A percentile compares a stretch with the other conserved stretches of the same genome.
phyloP scores from a whole-genome alignment of 2,797 vertebrate species.

The Mionectes olivaceus region DNA sequence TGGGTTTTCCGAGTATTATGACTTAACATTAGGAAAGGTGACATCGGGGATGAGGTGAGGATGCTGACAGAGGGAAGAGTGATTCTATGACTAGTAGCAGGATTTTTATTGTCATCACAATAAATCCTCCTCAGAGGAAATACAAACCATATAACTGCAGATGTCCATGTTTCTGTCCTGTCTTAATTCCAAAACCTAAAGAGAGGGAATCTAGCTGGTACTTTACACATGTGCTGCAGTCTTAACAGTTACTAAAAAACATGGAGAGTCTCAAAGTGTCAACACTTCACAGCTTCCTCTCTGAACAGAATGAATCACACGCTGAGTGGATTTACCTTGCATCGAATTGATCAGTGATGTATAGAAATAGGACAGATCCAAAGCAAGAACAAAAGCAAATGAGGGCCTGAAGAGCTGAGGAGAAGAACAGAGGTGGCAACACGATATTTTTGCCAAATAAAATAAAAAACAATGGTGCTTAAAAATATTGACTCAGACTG shows the following conservation, averaged over 20 bases:
- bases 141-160: neutral
- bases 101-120: neutral
- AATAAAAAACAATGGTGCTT: neutral
- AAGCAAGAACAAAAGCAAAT: neutral
- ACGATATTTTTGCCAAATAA: neutral
- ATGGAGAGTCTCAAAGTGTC: neutral
- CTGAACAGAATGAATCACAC: neutral
- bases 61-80: neutral
- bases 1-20: neutral
- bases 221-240: neutral
- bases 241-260: neutral
- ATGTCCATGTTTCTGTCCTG: neutral
- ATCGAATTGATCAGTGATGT: rapidly evolving
- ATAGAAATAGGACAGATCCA: neutral
- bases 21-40: neutral
- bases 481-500: neutral
- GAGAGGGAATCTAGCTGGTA: neutral
- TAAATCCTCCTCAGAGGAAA: neutral
- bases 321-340: neutral
- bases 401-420: neutral
- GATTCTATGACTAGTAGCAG: neutral
- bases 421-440: neutral
- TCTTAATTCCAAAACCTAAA: neutral
- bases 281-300: neutral
- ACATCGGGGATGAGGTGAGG: neutral